Percentiles rank a stretch among this genome's conserved stretches.
phyloP scores from a whole-genome alignment of 2,888 invertebrate genomes.

The Athalia circularis region DNA sequence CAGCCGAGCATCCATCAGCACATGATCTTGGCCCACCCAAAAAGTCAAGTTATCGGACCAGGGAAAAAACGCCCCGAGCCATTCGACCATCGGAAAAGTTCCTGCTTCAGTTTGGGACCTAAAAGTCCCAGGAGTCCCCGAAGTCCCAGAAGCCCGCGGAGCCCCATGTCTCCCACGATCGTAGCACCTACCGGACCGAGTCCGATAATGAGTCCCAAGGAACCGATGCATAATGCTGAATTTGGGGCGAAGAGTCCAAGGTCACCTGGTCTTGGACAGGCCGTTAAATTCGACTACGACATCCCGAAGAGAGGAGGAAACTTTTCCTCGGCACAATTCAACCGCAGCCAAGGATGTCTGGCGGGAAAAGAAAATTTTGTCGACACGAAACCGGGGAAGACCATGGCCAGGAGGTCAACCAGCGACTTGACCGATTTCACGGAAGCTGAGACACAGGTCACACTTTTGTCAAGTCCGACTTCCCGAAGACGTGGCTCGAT shows the following conservation, averaged over 20 bases:
- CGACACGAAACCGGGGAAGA: conserved; percentile 52
- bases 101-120: conserved; percentile 58
- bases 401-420: conserved; percentile 80
- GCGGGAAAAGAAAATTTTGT: conserved; percentile 54
- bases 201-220: conserved; percentile 5
- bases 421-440: conserved; percentile 83
- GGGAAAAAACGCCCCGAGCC: conserved; percentile 58
- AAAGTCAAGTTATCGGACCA: conserved; percentile 55
- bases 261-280: conserved; percentile 18
- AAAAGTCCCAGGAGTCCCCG: conserved; percentile 55
- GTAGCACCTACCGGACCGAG: conserved; percentile 51
- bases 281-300: conserved; percentile 31
- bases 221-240: conserved; percentile 12
- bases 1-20: neutral
- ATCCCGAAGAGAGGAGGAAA: neutral
- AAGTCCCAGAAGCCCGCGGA: conserved; percentile 51
- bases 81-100: conserved; percentile 60
- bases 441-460: conserved; percentile 78
- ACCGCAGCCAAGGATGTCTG: conserved; percentile 67
- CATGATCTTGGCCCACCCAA: neutral
- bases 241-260: conserved; percentile 33
- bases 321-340: conserved; percentile 55
- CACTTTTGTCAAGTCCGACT: conserved; percentile 80
- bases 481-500: conserved; percentile 79
- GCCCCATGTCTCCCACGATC: conserved; percentile 64